phyloP scores from a whole-genome alignment of 1,140 invertebrate species.

The Neotoxoptera formosana region DNA sequence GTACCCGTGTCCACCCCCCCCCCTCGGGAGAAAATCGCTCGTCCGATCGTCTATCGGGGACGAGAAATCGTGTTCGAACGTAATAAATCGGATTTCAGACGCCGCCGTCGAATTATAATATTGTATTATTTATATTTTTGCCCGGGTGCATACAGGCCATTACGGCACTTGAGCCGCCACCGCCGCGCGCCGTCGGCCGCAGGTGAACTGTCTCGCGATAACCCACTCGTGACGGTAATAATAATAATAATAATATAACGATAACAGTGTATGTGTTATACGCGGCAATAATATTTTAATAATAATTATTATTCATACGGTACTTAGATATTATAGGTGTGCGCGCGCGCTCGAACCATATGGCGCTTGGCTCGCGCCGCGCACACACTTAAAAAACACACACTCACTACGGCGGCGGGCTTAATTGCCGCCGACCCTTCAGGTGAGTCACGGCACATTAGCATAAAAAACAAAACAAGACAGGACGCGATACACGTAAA shows the following conservation, averaged over 20 bases:
- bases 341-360: not conserved
- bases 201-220: slow-evolving; percentile 26
- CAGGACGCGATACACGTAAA: not conserved
- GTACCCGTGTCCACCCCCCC: not conserved
- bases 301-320: slow-evolving; percentile 41
- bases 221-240: slow-evolving; percentile 9
- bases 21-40: slow-evolving; percentile 18
- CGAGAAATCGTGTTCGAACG: slow-evolving; percentile 46
- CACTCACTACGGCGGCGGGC: not conserved
- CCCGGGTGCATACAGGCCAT: not conserved
- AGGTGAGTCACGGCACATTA: slow-evolving; percentile 51
- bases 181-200: not conserved
- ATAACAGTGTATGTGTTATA: not conserved
- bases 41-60: not conserved
- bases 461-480: slow-evolving; percentile 16
- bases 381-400: not conserved
- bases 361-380: not conserved
- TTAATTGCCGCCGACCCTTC: slow-evolving; percentile 25
- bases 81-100: slow-evolving; percentile 54
- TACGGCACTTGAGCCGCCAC: not conserved
- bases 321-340: not conserved
- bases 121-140: not conserved
- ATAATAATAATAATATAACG: not conserved
- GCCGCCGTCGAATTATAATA: not conserved
- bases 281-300: not conserved